These are phyloP conservation scores for Taenioides sp. DNA, from an alignment of 2,797 vertebrate species.

Conservation along the genomic window DNA sequence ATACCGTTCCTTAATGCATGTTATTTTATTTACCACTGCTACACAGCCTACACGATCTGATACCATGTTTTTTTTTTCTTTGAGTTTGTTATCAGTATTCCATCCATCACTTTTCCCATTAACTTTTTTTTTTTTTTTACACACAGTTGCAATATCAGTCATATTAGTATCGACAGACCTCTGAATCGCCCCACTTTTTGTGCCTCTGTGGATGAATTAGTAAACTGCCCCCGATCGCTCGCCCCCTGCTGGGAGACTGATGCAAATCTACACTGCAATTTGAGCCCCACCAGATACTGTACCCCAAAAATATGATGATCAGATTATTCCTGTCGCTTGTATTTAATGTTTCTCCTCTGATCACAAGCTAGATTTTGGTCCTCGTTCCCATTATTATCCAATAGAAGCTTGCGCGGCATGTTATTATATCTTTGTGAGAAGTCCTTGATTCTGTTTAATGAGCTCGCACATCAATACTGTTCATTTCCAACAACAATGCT, in stretches of 20 bases:
- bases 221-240: slow-evolving; percentile 11
- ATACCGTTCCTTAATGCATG: no score
- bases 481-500: neutral
- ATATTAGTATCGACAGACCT: neutral
- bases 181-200: slow-evolving; percentile 14
- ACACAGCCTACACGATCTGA: no score
- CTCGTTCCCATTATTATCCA: slow-evolving; percentile 12
- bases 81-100: no score
- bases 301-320: slow-evolving; percentile 50
- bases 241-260: slow-evolving; percentile 37
- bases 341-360: slow-evolving; percentile 39
- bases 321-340: slow-evolving; percentile 43
- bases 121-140: neutral
- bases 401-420: neutral
- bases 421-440: slow-evolving; percentile 12
- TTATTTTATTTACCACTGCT: no score
- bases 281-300: slow-evolving; percentile 40
- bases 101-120: no score
- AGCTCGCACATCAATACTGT: neutral
- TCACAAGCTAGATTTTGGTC: slow-evolving; percentile 28
- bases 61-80: no score
- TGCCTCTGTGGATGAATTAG: slow-evolving; percentile 34
- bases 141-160: neutral
- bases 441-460: slow-evolving; percentile 5
- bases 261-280: slow-evolving; percentile 36